Evolutionary conservation across 2,113 vertebrate genomes (phyloP), one percentile per base, ranked within the genome.

Genomic region (Chionodraco myersi): DNA sequence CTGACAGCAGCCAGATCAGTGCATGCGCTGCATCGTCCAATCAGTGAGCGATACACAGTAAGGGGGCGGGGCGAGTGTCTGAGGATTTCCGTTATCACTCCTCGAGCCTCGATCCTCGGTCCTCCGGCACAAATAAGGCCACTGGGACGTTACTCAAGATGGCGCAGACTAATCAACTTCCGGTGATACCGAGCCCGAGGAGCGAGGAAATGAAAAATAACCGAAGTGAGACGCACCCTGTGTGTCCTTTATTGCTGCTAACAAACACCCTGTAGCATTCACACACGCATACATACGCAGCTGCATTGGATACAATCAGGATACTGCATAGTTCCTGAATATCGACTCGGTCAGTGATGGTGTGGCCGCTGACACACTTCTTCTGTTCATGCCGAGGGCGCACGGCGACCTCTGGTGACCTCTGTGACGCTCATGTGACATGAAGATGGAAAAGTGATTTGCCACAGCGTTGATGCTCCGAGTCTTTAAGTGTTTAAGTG

Each of bases 401-500:
- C 58, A 12, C 0, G 41, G 0, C 0, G 65, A 74, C 68, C 85
- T 30, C 36, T 9, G 36, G 45, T 60, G 76, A 81, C 82, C 75
- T 72, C 53, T 63, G 62, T 58, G 68, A 64, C 51, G 13, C 60
- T 64, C 87, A 71, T 71, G 75, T 80, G 82, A 83, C 79, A 21
- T 18, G 63, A 53, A 15, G 16, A 44, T 66, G 51, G 23, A 69
- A 53, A 44, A 41, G 72, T 66, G 66, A 54, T 82, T 75, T 48
- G 63, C 69, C 54, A 52, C 36, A 26, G 49, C 21, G 74, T 56
- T 47, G 65, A 60, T 15, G 54, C 18, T 52, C 23, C 16, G 14
- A 51, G 41, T 61, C 59, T 85, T 77, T 57, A 71, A 70, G 65
- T 36, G 66, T 60, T 68, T 23, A 36, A 30, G 30, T 67, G 45